A percentile compares a stretch with the other conserved stretches of the same genome.
These are phyloP conservation scores for Automeris io DNA, from an alignment of 2,888 invertebrate genomes.

Conservation along the genomic window DNA sequence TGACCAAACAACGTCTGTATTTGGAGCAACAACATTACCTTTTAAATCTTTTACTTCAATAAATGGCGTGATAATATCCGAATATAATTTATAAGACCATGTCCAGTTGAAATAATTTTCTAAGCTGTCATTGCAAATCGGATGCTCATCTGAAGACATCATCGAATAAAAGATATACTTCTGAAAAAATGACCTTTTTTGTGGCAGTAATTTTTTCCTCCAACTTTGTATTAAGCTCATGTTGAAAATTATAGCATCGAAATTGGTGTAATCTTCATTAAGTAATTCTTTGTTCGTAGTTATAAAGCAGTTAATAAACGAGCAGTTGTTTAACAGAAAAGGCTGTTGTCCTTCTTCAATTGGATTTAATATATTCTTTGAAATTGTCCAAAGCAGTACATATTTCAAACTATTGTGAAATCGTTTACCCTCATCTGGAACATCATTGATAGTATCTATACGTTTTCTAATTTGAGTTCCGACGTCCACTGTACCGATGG, in stretches of 20 bases:
- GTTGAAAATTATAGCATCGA: conserved; percentile 53
- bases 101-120: conserved; percentile 65
- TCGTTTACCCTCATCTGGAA: conserved; percentile 10
- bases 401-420: conserved; percentile 34
- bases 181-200: conserved; percentile 34
- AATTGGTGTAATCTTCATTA: conserved; percentile 34
- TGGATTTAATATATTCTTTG: conserved; percentile 13
- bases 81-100: conserved; percentile 59
- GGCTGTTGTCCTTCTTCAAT: conserved; percentile 32
- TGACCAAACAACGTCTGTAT: conserved; percentile 30
- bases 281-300: conserved; percentile 39
- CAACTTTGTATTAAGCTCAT: conserved; percentile 27
- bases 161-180: conserved; percentile 55
- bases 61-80: conserved; percentile 54
- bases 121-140: conserved; percentile 38
- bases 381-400: conserved; percentile 44
- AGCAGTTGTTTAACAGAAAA: conserved; percentile 40
- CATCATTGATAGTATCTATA: conserved; percentile 15
- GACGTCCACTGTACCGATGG: conserved; percentile 30
- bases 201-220: conserved; percentile 28
- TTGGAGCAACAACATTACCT: conserved; percentile 41
- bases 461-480: conserved; percentile 23
- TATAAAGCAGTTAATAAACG: conserved; percentile 45
- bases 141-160: conserved; percentile 34
- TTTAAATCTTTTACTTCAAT: conserved; percentile 44